phyloP scores from a whole-genome alignment of 1,140 invertebrate species.

The Gryllus bimaculatus region DNA sequence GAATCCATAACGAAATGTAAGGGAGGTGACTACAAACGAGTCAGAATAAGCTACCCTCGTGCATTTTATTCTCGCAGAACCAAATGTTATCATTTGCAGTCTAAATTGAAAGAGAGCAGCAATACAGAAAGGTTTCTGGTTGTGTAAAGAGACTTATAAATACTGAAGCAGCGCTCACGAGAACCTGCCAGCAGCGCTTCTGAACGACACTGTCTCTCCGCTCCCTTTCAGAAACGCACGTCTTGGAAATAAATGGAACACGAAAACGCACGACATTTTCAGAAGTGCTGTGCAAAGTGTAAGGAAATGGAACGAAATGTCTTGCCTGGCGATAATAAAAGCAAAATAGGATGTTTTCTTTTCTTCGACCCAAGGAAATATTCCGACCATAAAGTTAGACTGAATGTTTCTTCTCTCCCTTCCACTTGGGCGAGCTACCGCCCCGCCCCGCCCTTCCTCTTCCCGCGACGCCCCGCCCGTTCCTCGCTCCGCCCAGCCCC shows the following conservation, averaged over 20 bases:
- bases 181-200: neutral
- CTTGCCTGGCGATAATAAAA: neutral
- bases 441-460: neutral
- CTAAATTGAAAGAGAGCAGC: no score
- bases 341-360: slow-evolving; percentile 1
- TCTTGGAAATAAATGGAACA: neutral
- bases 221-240: neutral
- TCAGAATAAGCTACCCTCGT: no score
- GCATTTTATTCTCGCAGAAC: no score
- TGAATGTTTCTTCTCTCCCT: neutral
- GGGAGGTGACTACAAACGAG: no score
- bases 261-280: slow-evolving; percentile 3
- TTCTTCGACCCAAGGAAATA: neutral
- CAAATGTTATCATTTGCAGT: no score
- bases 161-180: neutral
- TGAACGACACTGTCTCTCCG: neutral
- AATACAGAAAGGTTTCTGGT: neutral
- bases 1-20: no score
- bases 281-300: neutral
- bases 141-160: neutral
- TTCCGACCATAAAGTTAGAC: neutral
- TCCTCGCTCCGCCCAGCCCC: neutral
- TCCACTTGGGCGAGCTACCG: neutral
- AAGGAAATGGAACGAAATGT: neutral
- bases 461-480: no score